Conservation (phyloP, 2,888 invertebrate genomes). For the Papilio elwesi region DNA sequence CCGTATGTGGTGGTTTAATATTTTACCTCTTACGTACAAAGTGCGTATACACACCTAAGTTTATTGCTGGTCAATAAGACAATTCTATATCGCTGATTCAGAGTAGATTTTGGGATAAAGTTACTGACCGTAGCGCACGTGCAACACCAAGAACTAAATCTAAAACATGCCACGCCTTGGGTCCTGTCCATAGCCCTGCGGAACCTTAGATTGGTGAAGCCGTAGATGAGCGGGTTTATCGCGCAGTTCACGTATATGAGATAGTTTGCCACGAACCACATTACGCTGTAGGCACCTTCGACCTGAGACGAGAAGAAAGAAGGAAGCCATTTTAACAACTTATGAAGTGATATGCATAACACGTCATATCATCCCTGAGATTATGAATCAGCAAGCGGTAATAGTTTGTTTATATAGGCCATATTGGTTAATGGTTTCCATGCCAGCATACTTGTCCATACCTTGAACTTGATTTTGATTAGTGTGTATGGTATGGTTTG, state of each 20-base stretch:
- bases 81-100: neutral
- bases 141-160: conserved; percentile 76
- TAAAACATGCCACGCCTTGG: conserved; percentile 75
- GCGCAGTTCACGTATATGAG: conserved; percentile 89
- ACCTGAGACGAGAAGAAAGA: conserved; percentile 62
- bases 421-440: too few relatives aligned
- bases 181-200: conserved; percentile 86
- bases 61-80: neutral
- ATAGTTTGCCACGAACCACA: conserved; percentile 88
- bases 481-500: too few relatives aligned
- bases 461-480: too few relatives aligned
- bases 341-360: too few relatives aligned
- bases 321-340: too few relatives aligned
- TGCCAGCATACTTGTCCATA: too few relatives aligned
- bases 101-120: conserved; percentile 43
- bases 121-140: conserved; percentile 60
- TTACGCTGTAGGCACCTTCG: conserved; percentile 80
- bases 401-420: too few relatives aligned
- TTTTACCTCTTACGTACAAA: too few relatives aligned
- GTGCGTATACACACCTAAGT: neutral
- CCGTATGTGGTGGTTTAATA: too few relatives aligned
- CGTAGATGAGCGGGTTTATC: conserved; percentile 91
- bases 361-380: too few relatives aligned
- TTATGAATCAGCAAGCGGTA: too few relatives aligned
- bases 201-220: conserved; percentile 88